phyloP scores from a whole-genome alignment of 2,113 vertebrate genomes.

The Myxocyprinus asiaticus region DNA sequence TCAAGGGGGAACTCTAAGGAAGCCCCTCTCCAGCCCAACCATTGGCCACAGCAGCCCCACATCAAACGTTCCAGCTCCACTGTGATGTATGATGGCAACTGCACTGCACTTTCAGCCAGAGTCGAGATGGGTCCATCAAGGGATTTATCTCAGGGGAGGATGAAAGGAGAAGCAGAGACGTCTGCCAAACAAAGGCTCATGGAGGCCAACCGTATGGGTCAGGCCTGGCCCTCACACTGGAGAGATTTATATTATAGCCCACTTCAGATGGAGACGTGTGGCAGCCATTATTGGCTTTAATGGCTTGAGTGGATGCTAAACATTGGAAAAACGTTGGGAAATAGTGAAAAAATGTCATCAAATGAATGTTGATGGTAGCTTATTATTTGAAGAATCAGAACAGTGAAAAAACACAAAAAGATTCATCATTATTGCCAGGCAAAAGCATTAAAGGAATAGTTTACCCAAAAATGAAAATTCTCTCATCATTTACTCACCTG shows the following conservation, averaged over 20 bases:
- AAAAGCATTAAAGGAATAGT: not conserved
- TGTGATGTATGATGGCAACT: conserved; percentile 75
- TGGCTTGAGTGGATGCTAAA: not conserved
- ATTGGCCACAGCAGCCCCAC: conserved; percentile 53
- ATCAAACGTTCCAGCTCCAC: conserved; percentile 71
- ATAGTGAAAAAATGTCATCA: not conserved
- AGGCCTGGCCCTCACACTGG: conserved; percentile 57
- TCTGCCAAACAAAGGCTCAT: conserved; percentile 76
- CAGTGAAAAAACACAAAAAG: too few species aligned
- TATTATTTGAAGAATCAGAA: too few species aligned
- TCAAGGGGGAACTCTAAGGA: conserved; percentile 42
- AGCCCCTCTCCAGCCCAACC: conserved; percentile 51
- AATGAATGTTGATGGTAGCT: not conserved
- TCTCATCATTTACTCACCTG: too few species aligned
- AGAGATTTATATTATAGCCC: conserved; percentile 63
- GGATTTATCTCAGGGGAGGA: conserved; percentile 76
- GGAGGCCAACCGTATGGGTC: conserved; percentile 59
- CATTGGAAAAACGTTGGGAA: not conserved
- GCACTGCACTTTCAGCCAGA: conserved; percentile 68
- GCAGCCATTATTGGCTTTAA: conserved; percentile 17
- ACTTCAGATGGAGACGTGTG: conserved; percentile 36
- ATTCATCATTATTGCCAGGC: too few species aligned
- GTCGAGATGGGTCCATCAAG: conserved; percentile 74
- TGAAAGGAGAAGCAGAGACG: conserved; percentile 73
- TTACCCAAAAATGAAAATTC: too few species aligned